These are phyloP conservation scores for Hydrocynus forskahlii DNA, from an alignment of 2,797 vertebrate genomes.

Conservation along the genomic window DNA sequence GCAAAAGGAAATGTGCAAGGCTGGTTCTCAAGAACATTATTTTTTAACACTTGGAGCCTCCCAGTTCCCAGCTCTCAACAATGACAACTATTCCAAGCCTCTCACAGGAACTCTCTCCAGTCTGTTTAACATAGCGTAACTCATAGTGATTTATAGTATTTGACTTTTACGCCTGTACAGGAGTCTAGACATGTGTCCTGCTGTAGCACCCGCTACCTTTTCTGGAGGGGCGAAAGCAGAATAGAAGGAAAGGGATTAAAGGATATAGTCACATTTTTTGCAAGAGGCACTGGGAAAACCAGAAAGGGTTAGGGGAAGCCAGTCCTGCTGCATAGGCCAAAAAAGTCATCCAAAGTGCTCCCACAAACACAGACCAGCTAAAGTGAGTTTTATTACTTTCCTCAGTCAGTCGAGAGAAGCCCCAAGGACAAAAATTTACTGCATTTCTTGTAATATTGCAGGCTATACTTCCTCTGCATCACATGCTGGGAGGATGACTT, in stretches of 20 bases:
- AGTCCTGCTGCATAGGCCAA: conserved; percentile 18
- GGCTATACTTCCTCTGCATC: conserved; percentile 38
- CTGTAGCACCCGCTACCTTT: conserved; percentile 52
- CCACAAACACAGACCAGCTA: conserved; percentile 20
- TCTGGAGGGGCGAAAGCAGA: conserved; percentile 57
- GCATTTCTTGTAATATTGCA: conserved; percentile 48
- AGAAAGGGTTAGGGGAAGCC: conserved; percentile 13
- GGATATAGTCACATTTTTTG: conserved; percentile 67
- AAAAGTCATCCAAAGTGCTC: conserved; percentile 15
- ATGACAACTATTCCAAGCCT: conserved; percentile 59
- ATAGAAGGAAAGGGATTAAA: conserved; percentile 59
- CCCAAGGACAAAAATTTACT: conserved; percentile 53
- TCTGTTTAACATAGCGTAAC: conserved; percentile 57
- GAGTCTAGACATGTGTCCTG: conserved; percentile 67
- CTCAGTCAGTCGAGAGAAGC: conserved; percentile 30
- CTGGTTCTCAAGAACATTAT: conserved; percentile 55
- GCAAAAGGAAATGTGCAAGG: conserved; percentile 54
- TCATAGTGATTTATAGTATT: conserved; percentile 66
- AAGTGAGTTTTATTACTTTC: conserved; percentile 39
- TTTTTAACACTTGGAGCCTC: conserved; percentile 56
- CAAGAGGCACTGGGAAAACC: conserved; percentile 56
- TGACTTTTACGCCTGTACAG: conserved; percentile 61
- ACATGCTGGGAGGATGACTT: conserved; percentile 48
- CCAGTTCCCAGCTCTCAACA: conserved; percentile 49
- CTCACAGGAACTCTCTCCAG: conserved; percentile 57